These are phyloP conservation scores for Cathartes aura DNA, from an alignment of 2,113 vertebrate genomes.

Conservation along the genomic window DNA sequence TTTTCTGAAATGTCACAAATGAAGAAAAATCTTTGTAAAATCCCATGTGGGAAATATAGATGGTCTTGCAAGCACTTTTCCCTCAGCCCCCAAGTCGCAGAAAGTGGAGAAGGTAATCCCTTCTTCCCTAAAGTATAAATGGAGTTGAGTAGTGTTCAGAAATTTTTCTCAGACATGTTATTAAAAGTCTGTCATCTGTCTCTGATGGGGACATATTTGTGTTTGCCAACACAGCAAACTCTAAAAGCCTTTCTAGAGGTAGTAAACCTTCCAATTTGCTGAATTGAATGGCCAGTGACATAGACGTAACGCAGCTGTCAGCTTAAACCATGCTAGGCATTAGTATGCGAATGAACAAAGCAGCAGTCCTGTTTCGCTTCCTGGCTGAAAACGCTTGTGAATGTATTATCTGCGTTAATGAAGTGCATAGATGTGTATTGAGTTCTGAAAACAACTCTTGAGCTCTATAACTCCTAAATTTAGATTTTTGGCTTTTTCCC, in stretches of 20 bases:
- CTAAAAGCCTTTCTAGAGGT: constrained; percentile 1
- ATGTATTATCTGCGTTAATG: not conserved
- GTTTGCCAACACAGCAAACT: not conserved
- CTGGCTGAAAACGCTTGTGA: constrained; percentile 16
- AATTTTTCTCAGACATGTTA: not conserved
- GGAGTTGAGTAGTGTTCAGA: not conserved
- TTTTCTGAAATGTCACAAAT: not conserved
- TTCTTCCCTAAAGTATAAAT: not conserved
- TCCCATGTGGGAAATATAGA: not conserved
- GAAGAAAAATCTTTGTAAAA: not conserved
- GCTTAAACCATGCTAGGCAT: not conserved
- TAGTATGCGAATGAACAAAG: constrained; percentile 6
- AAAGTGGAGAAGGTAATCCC: not conserved
- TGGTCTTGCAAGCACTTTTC: not conserved
- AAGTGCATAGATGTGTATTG: not conserved
- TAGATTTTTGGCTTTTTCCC: not conserved
- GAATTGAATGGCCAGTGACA: not conserved
- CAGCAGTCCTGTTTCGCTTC: not conserved
- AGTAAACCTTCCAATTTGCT: not conserved
- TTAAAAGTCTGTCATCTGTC: not conserved
- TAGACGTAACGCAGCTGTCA: not conserved
- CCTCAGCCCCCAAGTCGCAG: not conserved
- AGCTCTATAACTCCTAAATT: not conserved
- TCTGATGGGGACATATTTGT: not conserved
- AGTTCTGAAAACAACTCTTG: not conserved